phyloP scores from a whole-genome alignment of 2,888 invertebrate species.

The Tenthredo amoena region DNA sequence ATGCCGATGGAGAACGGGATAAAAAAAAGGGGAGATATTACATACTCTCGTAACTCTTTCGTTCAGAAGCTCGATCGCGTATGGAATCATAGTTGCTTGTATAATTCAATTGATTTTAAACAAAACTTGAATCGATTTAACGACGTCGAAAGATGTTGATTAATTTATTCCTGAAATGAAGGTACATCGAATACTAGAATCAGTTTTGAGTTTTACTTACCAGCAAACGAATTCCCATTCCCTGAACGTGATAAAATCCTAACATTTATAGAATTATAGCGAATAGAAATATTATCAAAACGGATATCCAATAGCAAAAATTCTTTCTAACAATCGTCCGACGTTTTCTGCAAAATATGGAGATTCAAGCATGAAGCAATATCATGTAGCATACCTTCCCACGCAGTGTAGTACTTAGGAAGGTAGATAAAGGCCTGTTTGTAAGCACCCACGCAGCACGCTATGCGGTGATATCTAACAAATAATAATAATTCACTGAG shows the following conservation, averaged over 20 bases:
- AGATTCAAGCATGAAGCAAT: slow-evolving; percentile 11
- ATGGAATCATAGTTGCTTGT: not conserved
- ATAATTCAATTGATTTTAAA: not conserved
- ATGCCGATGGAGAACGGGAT: slow-evolving; percentile 21
- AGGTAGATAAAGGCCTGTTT: not conserved
- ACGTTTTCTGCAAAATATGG: not conserved
- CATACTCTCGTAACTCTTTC: not conserved
- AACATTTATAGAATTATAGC: not conserved
- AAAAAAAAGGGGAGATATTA: not conserved
- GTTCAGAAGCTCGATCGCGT: not conserved
- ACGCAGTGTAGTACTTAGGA: not conserved
- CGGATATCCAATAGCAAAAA: not conserved
- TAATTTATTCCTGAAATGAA: not conserved
- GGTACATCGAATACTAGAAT: not conserved
- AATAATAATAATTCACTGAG: not conserved
- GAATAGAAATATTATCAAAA: not conserved
- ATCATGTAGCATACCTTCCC: not conserved
- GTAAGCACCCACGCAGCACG: slow-evolving; percentile 1
- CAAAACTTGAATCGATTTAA: not conserved
- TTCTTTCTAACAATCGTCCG: not conserved
- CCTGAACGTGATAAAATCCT: not conserved
- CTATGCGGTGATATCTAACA: not conserved
- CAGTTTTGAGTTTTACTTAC: not conserved
- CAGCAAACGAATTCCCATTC: not conserved
- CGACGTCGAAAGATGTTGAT: not conserved